Percentiles rank a stretch among this genome's conserved stretches.
These are phyloP conservation scores for Zalophus californianus DNA, from an alignment of 2,797 vertebrate genomes.

Conservation along the genomic window DNA sequence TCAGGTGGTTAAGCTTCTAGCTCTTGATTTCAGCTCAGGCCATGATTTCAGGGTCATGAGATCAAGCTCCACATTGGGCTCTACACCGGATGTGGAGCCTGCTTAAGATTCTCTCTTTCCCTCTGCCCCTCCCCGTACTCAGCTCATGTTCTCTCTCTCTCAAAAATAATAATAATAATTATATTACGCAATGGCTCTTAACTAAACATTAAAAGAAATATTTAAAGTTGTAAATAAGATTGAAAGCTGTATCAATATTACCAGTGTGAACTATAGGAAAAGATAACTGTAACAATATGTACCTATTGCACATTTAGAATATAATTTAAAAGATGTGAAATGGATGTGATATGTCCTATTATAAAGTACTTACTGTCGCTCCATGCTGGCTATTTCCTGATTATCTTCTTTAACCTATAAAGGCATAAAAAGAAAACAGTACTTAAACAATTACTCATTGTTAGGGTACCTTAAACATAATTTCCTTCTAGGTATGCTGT, in stretches of 20 bases:
- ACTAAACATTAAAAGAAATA: constrained; percentile 26
- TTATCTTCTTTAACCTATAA: constrained; percentile 97
- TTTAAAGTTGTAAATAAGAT: constrained; percentile 38
- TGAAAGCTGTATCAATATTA: background rate
- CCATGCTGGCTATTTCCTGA: constrained; percentile 98
- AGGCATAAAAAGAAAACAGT: constrained; percentile 61
- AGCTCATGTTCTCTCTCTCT: background rate
- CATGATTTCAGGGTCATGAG: background rate
- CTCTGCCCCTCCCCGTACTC: background rate
- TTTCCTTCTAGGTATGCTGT: background rate
- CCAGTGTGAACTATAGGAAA: background rate
- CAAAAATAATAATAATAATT: background rate
- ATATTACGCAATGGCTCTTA: background rate
- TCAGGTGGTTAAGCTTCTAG: background rate
- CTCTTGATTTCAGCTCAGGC: background rate
- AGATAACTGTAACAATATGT: background rate
- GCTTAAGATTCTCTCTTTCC: background rate
- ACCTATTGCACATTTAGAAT: background rate
- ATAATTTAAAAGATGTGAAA: constrained; percentile 38
- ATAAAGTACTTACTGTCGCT: constrained; percentile 93
- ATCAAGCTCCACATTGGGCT: background rate
- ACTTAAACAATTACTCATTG: constrained; percentile 28
- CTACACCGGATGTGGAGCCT: background rate
- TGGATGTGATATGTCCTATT: background rate
- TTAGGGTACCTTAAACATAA: constrained; percentile 48